Evolutionary conservation across 2,888 invertebrate genomes (phyloP).

Genomic region (Drosophila kokeensis): DNA sequence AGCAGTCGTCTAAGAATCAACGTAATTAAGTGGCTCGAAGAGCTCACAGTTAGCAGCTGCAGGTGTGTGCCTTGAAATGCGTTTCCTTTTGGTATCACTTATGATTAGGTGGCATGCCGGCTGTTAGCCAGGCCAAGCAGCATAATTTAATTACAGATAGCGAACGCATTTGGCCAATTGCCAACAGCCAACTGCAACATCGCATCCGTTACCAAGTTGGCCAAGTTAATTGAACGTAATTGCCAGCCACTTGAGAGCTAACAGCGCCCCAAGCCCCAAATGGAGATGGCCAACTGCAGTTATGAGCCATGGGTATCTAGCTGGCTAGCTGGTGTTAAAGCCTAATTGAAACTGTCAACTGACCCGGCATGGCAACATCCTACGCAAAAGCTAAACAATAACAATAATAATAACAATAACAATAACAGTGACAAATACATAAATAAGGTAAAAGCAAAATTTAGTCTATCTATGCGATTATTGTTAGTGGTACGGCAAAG

Average conservation of each 20-base stretch:
- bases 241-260: slow-evolving; percentile 77
- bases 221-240: slow-evolving; percentile 78
- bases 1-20: slow-evolving; percentile 68
- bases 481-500: slow-evolving; percentile 40
- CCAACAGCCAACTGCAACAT: background rate
- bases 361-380: slow-evolving; percentile 36
- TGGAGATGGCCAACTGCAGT: slow-evolving; percentile 30
- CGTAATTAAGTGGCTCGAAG: slow-evolving; percentile 59
- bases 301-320: slow-evolving; percentile 18
- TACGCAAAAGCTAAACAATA: slow-evolving; percentile 16
- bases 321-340: slow-evolving; percentile 49
- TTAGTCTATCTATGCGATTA: slow-evolving; percentile 44
- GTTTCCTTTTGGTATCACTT: slow-evolving; percentile 79
- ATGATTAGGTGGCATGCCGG: slow-evolving; percentile 78
- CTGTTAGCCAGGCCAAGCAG: slow-evolving; percentile 40
- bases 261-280: slow-evolving; percentile 53
- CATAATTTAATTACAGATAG: slow-evolving; percentile 72
- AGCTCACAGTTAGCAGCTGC: slow-evolving; percentile 28
- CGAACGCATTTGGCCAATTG: slow-evolving; percentile 69
- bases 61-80: slow-evolving; percentile 63
- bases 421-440: slow-evolving; percentile 3
- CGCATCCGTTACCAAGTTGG: slow-evolving; percentile 77
- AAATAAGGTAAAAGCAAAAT: slow-evolving; percentile 8
- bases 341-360: slow-evolving; percentile 65
- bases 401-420: background rate